Percentiles rank a stretch among this genome's conserved stretches.
These are phyloP conservation scores for Sebastes cheni DNA, from an alignment of 2,797 vertebrate genomes.

Conservation along the genomic window DNA sequence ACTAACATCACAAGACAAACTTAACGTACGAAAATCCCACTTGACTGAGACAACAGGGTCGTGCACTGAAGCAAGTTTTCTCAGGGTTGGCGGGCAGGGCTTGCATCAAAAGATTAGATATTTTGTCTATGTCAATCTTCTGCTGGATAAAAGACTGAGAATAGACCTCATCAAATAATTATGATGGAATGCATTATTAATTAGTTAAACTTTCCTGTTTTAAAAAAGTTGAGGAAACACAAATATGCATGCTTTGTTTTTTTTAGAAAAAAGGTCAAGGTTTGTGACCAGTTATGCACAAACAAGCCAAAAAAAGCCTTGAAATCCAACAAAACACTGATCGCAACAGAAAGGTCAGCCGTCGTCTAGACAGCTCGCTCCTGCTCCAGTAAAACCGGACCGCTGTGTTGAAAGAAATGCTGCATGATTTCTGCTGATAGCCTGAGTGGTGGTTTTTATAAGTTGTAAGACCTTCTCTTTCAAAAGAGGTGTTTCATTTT, in stretches of 20 bases:
- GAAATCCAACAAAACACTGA: constrained; percentile 39
- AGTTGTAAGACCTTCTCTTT: background rate
- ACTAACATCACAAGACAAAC: constrained; percentile 21
- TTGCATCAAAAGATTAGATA: background rate
- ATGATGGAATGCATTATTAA: background rate
- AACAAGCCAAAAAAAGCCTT: constrained; percentile 31
- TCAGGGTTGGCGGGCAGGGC: background rate
- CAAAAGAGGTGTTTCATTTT: background rate
- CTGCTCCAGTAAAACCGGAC: constrained; percentile 32
- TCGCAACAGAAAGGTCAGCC: constrained; percentile 72
- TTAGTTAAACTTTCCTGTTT: background rate
- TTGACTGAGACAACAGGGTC: background rate
- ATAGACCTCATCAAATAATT: background rate
- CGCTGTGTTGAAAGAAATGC: constrained; percentile 26
- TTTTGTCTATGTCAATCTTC: background rate
- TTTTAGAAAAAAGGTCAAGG: constrained; percentile 51
- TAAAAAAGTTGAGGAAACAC: background rate
- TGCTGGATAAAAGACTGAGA: background rate
- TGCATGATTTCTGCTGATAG: constrained; percentile 29
- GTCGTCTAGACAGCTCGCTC: constrained; percentile 58
- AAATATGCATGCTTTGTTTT: background rate
- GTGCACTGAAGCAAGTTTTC: background rate
- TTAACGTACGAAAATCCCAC: constrained; percentile 4
- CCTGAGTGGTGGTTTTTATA: background rate
- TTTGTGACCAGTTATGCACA: constrained; percentile 56